Evolutionary conservation across 2,888 invertebrate genomes (phyloP).

Genomic region (Mythimna ferrago): DNA sequence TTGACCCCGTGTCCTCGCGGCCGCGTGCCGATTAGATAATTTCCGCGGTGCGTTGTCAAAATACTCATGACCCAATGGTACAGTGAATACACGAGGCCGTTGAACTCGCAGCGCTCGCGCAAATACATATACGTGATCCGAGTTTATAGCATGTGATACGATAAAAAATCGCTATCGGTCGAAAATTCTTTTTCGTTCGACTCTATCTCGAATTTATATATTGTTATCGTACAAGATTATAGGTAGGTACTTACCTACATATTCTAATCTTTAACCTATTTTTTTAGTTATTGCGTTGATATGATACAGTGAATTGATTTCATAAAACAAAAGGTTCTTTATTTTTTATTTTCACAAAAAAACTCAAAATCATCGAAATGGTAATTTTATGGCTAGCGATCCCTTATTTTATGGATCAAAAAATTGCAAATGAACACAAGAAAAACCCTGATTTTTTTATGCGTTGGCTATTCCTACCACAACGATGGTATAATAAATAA

Average conservation of each 20-base stretch:
- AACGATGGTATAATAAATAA: not conserved
- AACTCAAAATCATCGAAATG: not conserved
- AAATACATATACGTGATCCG: conserved; percentile 76
- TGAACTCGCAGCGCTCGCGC: conserved; percentile 80
- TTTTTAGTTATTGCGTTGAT: conserved; percentile 42
- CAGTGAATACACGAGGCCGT: conserved; percentile 86
- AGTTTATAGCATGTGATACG: conserved; percentile 63
- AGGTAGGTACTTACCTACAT: conserved; percentile 30
- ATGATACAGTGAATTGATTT: conserved; percentile 21
- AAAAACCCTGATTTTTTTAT: conserved; percentile 2
- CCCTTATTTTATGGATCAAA: not conserved
- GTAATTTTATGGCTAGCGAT: not conserved
- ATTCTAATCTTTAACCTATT: conserved; percentile 61
- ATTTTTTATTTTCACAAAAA: not conserved
- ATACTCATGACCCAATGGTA: conserved; percentile 90
- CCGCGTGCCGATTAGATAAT: conserved; percentile 90
- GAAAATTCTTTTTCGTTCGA: conserved; percentile 74
- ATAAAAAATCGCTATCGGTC: conserved; percentile 78
- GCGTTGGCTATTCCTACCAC: not conserved
- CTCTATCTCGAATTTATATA: conserved; percentile 54
- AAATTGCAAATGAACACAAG: not conserved
- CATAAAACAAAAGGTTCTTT: conserved; percentile 30
- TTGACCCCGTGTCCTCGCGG: conserved; percentile 87
- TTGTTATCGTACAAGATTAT: conserved; percentile 49
- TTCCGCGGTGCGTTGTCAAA: conserved; percentile 90